Evolutionary conservation across 2,113 vertebrate species (phyloP).

Genomic region (Planiliza haematocheilus): DNA sequence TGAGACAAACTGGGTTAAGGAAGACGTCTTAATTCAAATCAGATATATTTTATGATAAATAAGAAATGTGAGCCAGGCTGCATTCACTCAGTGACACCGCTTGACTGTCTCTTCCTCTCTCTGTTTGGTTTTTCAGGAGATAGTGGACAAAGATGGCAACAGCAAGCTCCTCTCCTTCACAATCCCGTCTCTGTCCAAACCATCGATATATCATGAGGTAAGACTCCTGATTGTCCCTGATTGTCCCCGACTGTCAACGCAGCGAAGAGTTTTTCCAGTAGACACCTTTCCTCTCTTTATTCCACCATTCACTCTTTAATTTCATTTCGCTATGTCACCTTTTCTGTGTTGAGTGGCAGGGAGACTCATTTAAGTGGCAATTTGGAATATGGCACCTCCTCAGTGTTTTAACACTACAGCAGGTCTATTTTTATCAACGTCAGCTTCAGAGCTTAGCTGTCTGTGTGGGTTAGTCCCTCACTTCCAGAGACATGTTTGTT

Average conservation of each 20-base stretch:
- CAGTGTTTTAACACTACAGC: not conserved
- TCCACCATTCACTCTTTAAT: not conserved
- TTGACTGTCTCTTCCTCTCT: conserved; percentile 12
- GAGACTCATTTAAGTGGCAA: conserved; percentile 2
- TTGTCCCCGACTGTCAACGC: not conserved
- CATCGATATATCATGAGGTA: conserved; percentile 98
- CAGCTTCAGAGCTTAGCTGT: not conserved
- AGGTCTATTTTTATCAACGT: conserved; percentile 31
- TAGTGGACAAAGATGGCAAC: conserved; percentile 98
- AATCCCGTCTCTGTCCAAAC: conserved; percentile 97
- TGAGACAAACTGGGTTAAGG: not conserved
- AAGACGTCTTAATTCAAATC: too few relatives aligned
- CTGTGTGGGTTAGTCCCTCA: not conserved
- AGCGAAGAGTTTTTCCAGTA: not conserved
- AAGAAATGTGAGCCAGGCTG: not conserved
- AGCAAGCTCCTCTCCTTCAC: conserved; percentile 96
- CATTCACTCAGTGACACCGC: conserved; percentile 1
- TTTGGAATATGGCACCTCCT: conserved; percentile 31
- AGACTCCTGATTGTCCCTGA: conserved; percentile 42
- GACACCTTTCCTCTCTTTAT: not conserved
- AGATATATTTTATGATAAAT: not conserved
- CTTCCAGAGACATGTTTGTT: not conserved
- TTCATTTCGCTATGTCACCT: not conserved
- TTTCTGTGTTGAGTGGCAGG: not conserved
- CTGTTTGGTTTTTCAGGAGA: conserved; percentile 86